phyloP scores from a whole-genome alignment of 2,797 vertebrate species.

The Peromyscus attwateri region DNA sequence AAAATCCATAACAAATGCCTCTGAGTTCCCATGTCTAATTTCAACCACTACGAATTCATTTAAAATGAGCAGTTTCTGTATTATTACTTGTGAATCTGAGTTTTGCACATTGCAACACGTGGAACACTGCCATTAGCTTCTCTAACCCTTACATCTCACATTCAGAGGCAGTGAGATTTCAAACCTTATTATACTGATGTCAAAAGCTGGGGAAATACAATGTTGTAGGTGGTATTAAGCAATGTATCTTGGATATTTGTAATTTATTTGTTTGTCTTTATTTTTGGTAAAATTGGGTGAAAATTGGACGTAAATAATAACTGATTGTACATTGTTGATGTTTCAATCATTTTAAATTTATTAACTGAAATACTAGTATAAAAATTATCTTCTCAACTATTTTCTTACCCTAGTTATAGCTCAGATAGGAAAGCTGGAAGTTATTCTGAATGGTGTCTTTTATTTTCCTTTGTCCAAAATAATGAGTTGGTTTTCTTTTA shows the following conservation, averaged over 20 bases:
- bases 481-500: constrained; percentile 39
- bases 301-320: background rate
- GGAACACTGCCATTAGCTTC: background rate
- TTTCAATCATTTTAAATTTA: background rate
- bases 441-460: background rate
- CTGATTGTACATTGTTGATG: background rate
- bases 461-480: constrained; percentile 49
- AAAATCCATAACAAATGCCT: constrained; percentile 1
- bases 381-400: constrained; percentile 7
- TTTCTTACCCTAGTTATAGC: background rate
- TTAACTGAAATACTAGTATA: background rate
- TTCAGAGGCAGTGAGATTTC: background rate
- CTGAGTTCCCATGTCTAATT: background rate
- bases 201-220: background rate
- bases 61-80: background rate
- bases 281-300: background rate
- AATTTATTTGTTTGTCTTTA: constrained; percentile 20
- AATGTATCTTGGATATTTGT: constrained; percentile 23
- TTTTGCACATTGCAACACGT: background rate
- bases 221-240: background rate
- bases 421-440: background rate
- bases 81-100: background rate
- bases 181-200: constrained; percentile 28
- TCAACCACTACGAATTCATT: constrained; percentile 9
- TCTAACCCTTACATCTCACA: background rate